A percentile compares a stretch with the other conserved stretches of the same genome.
These are phyloP conservation scores for Diadegma fenestrale DNA, from an alignment of 2,888 invertebrate species.

Conservation along the genomic window DNA sequence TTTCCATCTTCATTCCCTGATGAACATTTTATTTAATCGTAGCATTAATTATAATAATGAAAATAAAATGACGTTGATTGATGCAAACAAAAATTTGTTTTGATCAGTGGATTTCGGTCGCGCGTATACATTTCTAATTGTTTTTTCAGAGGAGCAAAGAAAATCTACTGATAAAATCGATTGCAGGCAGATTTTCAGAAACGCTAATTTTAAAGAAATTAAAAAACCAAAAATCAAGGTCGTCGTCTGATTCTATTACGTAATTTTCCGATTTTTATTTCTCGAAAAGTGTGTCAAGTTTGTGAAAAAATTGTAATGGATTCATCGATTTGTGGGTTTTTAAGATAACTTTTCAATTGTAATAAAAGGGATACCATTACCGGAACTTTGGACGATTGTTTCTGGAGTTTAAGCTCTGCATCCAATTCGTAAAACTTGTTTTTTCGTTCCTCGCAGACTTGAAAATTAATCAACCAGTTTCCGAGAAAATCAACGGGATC, in stretches of 20 bases:
- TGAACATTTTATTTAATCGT: background rate
- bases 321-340: too few relatives aligned
- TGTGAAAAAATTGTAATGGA: too few relatives aligned
- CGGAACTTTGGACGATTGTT: constrained; percentile 26
- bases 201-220: too few relatives aligned
- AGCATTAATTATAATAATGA: background rate
- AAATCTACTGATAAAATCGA: constrained; percentile 26
- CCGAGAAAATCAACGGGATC: constrained; percentile 86
- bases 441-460: constrained; percentile 83
- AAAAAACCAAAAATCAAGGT: background rate
- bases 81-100: background rate
- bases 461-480: constrained; percentile 85
- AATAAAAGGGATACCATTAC: constrained; percentile 29
- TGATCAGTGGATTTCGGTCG: background rate
- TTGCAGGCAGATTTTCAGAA: background rate
- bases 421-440: constrained; percentile 60
- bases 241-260: background rate
- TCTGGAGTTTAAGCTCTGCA: constrained; percentile 61
- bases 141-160: background rate
- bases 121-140: background rate
- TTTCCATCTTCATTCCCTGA: constrained; percentile 18
- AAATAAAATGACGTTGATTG: background rate
- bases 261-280: background rate
- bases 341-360: background rate
- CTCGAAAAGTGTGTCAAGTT: too few relatives aligned